Evolutionary conservation across 2,888 invertebrate species (phyloP).

Genomic region (Dolomedes plantarius): DNA sequence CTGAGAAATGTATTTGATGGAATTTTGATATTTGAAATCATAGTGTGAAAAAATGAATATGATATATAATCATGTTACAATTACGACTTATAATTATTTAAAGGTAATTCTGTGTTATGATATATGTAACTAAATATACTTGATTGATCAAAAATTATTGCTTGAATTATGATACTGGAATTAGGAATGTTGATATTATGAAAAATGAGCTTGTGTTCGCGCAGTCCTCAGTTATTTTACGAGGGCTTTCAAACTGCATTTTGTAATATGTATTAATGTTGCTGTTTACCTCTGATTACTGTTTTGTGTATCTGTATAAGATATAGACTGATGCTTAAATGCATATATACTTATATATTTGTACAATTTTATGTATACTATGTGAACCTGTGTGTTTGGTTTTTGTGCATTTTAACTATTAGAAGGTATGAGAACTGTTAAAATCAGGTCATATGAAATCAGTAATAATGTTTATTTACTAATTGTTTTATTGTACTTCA

Average conservation of each 20-base stretch:
- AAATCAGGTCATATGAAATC: too few species aligned
- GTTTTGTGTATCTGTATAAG: constrained; percentile 13
- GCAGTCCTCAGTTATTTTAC: neutral
- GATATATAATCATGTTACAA: too few species aligned
- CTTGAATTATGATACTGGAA: neutral
- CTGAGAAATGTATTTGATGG: too few species aligned
- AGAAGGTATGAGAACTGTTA: neutral
- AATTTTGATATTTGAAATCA: too few species aligned
- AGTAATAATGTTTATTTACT: too few species aligned
- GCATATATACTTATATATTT: constrained; percentile 14
- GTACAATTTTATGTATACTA: constrained; percentile 6
- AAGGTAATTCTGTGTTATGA: too few species aligned
- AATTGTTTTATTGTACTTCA: too few species aligned
- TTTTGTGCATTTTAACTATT: neutral
- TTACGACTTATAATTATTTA: too few species aligned
- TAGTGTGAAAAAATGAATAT: too few species aligned
- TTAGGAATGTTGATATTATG: neutral
- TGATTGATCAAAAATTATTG: too few species aligned
- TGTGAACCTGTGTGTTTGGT: constrained; percentile 2
- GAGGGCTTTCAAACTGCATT: neutral
- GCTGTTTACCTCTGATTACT: constrained; percentile 10
- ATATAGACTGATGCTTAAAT: neutral
- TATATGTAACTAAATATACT: too few species aligned
- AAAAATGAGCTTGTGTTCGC: constrained; percentile 4
- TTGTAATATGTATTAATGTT: constrained; percentile 2